Percentiles rank a stretch among this genome's conserved stretches.
These are phyloP conservation scores for Cygnus olor DNA, from an alignment of 2,797 vertebrate genomes.

Conservation along the genomic window DNA sequence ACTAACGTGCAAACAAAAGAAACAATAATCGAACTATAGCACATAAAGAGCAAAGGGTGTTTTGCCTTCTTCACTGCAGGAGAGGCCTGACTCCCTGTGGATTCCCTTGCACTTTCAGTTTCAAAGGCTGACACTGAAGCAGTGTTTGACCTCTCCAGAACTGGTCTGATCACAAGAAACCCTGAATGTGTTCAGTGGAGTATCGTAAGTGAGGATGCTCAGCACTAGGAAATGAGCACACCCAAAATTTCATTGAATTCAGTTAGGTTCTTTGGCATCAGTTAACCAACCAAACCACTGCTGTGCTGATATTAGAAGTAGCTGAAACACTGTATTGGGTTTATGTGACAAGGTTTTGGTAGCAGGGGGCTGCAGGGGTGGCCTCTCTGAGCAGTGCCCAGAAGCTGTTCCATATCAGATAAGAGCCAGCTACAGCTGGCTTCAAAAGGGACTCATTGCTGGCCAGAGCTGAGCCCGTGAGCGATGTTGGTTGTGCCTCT, in stretches of 20 bases:
- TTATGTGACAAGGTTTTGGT: too few species aligned
- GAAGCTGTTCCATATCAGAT: too few species aligned
- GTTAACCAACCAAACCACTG: background rate
- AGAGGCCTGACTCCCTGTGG: background rate
- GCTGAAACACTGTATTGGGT: background rate
- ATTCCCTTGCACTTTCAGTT: background rate
- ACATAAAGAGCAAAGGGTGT: background rate
- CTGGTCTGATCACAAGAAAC: background rate
- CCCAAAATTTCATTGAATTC: background rate
- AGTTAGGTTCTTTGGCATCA: background rate
- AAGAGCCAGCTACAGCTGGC: too few species aligned
- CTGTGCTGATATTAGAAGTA: background rate
- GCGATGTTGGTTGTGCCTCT: too few species aligned
- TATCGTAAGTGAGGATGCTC: background rate
- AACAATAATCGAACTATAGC: background rate
- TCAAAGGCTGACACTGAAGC: constrained; percentile 29
- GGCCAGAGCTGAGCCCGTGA: too few species aligned
- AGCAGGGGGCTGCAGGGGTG: too few species aligned
- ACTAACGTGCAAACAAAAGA: background rate
- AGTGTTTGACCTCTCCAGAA: background rate
- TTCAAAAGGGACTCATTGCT: too few species aligned
- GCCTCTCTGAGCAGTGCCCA: too few species aligned
- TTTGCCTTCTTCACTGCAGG: background rate
- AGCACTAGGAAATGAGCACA: background rate
- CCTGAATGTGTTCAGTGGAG: background rate